A percentile compares a stretch with the other conserved stretches of the same genome.
Evolutionary conservation across 2,888 invertebrate genomes (phyloP).

Genomic region (Axea sp.): DNA sequence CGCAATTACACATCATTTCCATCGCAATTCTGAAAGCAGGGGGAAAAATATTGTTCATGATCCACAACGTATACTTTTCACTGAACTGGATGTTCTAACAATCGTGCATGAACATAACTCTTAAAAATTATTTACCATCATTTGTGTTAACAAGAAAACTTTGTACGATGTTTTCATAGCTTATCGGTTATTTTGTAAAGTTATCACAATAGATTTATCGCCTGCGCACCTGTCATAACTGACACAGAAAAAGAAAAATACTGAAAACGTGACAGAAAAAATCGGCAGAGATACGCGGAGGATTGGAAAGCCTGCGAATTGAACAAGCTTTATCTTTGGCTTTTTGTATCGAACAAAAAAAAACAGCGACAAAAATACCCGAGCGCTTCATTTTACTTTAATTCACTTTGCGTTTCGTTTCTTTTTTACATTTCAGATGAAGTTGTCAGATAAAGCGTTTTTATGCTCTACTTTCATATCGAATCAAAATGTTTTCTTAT

Average conservation of each 20-base stretch:
- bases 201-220: slow-evolving; percentile 59
- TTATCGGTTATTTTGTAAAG: slow-evolving; percentile 58
- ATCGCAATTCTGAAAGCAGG: too few species aligned
- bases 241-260: slow-evolving; percentile 26
- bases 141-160: slow-evolving; percentile 60
- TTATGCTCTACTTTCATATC: too few species aligned
- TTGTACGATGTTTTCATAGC: slow-evolving; percentile 54
- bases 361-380: slow-evolving; percentile 2
- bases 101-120: too few species aligned
- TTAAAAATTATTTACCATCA: slow-evolving; percentile 48
- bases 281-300: slow-evolving; percentile 38
- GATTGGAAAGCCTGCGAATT: slow-evolving; percentile 56
- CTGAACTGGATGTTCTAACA: too few species aligned
- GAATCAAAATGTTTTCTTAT: neutral
- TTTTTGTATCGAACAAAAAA: slow-evolving; percentile 31
- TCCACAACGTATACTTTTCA: too few species aligned
- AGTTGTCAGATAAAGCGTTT: slow-evolving; percentile 31
- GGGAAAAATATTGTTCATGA: too few species aligned
- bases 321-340: slow-evolving; percentile 51
- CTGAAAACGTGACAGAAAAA: slow-evolving; percentile 20
- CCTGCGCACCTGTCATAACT: slow-evolving; percentile 47
- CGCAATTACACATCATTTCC: too few species aligned
- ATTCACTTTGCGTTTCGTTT: slow-evolving; percentile 47
- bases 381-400: slow-evolving; percentile 43
- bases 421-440: slow-evolving; percentile 43